phyloP scores from a whole-genome alignment of 2,113 vertebrate species.

The Sterrhoptilus dennistouni region DNA sequence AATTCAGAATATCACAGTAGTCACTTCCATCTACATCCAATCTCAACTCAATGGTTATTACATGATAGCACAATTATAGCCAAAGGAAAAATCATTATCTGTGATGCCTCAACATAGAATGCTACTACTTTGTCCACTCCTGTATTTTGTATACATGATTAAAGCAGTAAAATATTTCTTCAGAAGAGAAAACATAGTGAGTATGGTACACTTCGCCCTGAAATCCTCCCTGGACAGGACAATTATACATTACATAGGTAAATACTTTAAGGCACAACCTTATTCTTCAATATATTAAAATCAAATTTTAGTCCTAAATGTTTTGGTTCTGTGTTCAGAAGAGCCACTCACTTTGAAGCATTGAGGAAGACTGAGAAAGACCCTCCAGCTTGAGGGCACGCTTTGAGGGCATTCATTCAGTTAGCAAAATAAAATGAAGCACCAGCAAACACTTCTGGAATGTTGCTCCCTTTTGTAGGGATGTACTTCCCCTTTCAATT shows the following conservation, averaged over 20 bases:
- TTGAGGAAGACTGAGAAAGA: neutral
- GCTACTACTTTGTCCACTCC: neutral
- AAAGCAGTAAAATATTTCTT: neutral
- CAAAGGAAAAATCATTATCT: neutral
- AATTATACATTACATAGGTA: neutral
- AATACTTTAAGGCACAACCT: neutral
- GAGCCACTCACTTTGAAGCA: neutral
- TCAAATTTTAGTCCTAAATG: neutral
- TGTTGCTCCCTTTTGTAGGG: neutral
- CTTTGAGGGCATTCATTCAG: neutral
- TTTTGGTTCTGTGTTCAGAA: neutral
- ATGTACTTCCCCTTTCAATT: neutral
- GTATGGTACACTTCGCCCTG: neutral
- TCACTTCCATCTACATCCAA: neutral
- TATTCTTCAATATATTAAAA: neutral
- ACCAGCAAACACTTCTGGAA: neutral
- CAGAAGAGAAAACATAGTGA: neutral
- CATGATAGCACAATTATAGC: fast-evolving
- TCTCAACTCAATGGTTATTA: neutral
- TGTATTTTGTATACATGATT: neutral
- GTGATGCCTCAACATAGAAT: neutral
- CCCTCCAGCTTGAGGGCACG: neutral
- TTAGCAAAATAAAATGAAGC: neutral
- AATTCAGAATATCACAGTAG: neutral
- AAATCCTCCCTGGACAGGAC: neutral